Evolutionary conservation across 2,113 vertebrate genomes (phyloP).

Genomic region (Cebidichthys violaceus): DNA sequence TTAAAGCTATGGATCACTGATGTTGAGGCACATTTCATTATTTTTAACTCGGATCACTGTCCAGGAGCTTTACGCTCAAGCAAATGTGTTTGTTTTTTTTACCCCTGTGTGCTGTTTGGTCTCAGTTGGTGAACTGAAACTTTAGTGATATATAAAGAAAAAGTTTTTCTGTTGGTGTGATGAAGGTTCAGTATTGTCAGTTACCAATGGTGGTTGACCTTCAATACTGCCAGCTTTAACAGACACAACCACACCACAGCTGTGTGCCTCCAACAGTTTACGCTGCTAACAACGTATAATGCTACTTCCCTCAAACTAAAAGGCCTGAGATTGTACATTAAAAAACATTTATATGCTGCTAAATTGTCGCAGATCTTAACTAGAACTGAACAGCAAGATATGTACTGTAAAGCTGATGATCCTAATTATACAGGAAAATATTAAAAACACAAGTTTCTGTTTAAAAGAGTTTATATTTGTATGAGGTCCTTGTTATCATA

Average conservation of each 20-base stretch:
- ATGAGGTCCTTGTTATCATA: neutral
- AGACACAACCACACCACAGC: neutral
- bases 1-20: neutral
- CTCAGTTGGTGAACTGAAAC: neutral
- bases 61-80: neutral
- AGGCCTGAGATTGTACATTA: neutral
- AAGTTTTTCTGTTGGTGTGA: neutral
- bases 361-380: constrained; percentile 3
- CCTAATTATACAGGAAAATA: neutral
- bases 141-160: neutral
- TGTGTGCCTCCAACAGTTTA: neutral
- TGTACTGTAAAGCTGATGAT: neutral
- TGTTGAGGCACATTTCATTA: neutral
- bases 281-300: neutral
- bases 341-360: constrained; percentile 14
- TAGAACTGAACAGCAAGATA: constrained; percentile 13
- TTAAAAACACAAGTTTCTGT: constrained; percentile 14
- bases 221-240: neutral
- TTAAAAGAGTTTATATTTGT: neutral
- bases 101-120: neutral
- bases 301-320: neutral
- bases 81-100: neutral
- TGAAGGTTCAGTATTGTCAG: neutral
- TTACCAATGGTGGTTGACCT: neutral
- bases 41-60: neutral